Conservation (phyloP, 2,888 invertebrate species). For the Platynereis dumerilii region DNA sequence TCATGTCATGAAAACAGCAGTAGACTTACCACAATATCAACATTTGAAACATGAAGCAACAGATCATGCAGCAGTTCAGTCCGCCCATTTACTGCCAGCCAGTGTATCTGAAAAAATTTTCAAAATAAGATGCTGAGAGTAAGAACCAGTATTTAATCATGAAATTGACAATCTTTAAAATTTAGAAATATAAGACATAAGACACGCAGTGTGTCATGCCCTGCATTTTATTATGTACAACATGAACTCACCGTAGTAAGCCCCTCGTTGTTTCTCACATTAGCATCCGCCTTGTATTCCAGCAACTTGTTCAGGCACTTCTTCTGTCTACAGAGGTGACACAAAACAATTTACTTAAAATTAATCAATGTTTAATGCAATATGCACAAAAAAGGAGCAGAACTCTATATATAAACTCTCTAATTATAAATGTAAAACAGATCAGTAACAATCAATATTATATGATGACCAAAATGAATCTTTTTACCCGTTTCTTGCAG, state of each 20-base stretch:
- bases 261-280: constrained; percentile 59
- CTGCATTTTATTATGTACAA: too few relatives aligned
- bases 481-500: constrained; percentile 58
- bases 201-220: too few relatives aligned
- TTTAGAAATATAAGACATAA: too few relatives aligned
- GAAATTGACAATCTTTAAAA: background rate
- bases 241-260: constrained; percentile 53
- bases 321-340: constrained; percentile 53
- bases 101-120: constrained; percentile 49
- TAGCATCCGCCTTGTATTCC: constrained; percentile 55
- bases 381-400: too few relatives aligned
- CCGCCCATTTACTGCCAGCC: constrained; percentile 60
- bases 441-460: too few relatives aligned
- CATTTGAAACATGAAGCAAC: constrained; percentile 50
- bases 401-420: too few relatives aligned
- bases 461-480: too few relatives aligned
- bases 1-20: background rate
- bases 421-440: too few relatives aligned
- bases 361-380: too few relatives aligned
- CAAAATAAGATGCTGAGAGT: constrained; percentile 5
- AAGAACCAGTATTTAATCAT: background rate
- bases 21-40: constrained; percentile 53
- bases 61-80: constrained; percentile 55
- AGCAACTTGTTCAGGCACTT: constrained; percentile 56
- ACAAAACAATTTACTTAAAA: too few relatives aligned